These are phyloP conservation scores for Protonibea diacanthus DNA, from an alignment of 2,797 vertebrate species.

Conservation along the genomic window DNA sequence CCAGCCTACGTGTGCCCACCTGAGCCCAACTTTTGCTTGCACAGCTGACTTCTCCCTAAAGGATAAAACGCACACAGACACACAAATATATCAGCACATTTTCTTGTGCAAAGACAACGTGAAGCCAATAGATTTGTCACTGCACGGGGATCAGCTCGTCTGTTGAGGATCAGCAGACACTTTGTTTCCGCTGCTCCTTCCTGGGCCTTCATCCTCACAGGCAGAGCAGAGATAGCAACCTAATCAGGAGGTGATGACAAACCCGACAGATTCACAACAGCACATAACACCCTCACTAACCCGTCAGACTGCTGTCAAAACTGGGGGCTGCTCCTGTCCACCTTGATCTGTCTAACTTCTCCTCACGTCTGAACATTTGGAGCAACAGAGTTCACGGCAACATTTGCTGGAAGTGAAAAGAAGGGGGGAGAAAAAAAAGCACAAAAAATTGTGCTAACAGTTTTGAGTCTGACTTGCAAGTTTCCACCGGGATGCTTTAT, in stretches of 20 bases:
- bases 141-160: background rate
- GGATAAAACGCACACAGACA: slow-evolving; percentile 6
- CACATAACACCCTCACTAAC: slow-evolving; percentile 61
- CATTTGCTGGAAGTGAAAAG: background rate
- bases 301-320: slow-evolving; percentile 58
- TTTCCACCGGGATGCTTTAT: slow-evolving; percentile 33
- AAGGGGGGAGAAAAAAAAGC: background rate
- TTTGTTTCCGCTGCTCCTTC: slow-evolving; percentile 6
- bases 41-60: slow-evolving; percentile 2
- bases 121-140: slow-evolving; percentile 12
- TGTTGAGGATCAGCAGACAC: background rate
- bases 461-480: slow-evolving; percentile 1
- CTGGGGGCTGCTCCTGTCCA: slow-evolving; percentile 63
- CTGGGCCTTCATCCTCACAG: slow-evolving; percentile 37
- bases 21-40: slow-evolving; percentile 32
- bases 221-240: slow-evolving; percentile 60
- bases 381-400: slow-evolving; percentile 5
- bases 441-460: background rate
- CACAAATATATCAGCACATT: background rate
- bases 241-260: slow-evolving; percentile 77
- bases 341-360: slow-evolving; percentile 51
- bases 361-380: background rate
- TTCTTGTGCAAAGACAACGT: background rate
- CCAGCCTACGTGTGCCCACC: slow-evolving; percentile 29
- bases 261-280: slow-evolving; percentile 55